Percentiles rank a stretch among this genome's conserved stretches.
These are phyloP conservation scores for Clarias laeviceps DNA, from an alignment of 2,797 vertebrate genomes.

Conservation along the genomic window DNA sequence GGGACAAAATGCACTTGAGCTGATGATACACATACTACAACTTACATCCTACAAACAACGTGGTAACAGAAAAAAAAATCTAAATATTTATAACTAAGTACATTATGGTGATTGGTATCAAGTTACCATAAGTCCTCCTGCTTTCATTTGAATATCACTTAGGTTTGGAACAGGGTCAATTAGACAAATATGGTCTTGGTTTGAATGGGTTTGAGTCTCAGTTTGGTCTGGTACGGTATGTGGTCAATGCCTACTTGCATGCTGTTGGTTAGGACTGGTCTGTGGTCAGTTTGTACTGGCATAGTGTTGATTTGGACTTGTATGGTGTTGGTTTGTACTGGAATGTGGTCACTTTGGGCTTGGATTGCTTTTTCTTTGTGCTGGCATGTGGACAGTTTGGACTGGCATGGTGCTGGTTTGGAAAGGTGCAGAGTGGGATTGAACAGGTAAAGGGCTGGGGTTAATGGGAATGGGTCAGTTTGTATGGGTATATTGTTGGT, in stretches of 20 bases:
- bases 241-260: neutral
- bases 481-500: neutral
- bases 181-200: neutral
- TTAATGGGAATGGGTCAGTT: neutral
- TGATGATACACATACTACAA: neutral
- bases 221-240: neutral
- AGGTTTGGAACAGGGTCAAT: neutral
- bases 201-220: neutral
- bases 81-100: too few species aligned
- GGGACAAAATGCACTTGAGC: slow-evolving; percentile 50
- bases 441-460: neutral
- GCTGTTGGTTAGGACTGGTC: neutral
- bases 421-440: neutral
- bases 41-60: neutral
- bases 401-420: neutral
- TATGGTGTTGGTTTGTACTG: neutral
- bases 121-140: neutral
- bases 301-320: neutral
- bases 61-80: neutral
- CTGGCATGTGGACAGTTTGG: too few species aligned
- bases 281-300: neutral
- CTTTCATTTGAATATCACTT: neutral
- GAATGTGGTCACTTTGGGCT: too few species aligned
- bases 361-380: neutral
- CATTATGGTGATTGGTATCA: neutral